Conservation (phyloP, 2,113 vertebrate species). For the Gavialis gangeticus region DNA sequence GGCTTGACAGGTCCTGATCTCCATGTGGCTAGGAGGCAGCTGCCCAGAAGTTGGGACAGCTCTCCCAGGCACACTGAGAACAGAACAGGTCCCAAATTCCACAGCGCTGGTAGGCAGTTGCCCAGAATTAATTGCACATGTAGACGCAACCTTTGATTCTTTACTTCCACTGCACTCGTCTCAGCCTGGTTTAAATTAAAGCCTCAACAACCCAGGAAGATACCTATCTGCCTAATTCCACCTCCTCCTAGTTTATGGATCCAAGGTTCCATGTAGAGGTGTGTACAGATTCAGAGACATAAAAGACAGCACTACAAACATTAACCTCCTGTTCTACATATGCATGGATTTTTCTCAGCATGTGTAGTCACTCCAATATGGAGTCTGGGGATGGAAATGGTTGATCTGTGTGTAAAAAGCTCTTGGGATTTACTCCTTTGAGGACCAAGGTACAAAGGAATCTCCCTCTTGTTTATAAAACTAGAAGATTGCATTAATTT, state of each 20-base stretch:
- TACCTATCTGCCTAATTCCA: background rate
- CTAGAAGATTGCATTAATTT: background rate
- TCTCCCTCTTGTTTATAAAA: background rate
- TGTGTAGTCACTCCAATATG: background rate
- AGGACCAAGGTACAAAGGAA: background rate
- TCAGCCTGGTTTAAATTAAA: constrained; percentile 37
- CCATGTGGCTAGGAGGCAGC: too few species aligned
- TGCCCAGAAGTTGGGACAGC: too few species aligned
- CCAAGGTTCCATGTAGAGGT: background rate
- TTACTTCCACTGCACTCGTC: background rate
- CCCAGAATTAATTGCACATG: too few species aligned
- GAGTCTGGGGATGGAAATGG: accelerated
- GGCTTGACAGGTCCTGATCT: too few species aligned
- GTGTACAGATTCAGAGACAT: background rate
- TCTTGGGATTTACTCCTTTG: background rate
- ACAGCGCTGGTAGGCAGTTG: too few species aligned
- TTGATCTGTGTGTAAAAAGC: background rate
- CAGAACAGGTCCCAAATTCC: too few species aligned
- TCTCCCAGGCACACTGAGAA: too few species aligned
- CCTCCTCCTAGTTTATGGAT: background rate
- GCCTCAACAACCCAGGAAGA: background rate
- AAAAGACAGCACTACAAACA: accelerated
- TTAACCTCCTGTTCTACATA: background rate
- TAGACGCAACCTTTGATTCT: background rate
- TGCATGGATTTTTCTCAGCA: background rate